These are phyloP conservation scores for Desmophyllum pertusum DNA, from an alignment of 92 coral and sea anemone genomes.

Conservation along the genomic window DNA sequence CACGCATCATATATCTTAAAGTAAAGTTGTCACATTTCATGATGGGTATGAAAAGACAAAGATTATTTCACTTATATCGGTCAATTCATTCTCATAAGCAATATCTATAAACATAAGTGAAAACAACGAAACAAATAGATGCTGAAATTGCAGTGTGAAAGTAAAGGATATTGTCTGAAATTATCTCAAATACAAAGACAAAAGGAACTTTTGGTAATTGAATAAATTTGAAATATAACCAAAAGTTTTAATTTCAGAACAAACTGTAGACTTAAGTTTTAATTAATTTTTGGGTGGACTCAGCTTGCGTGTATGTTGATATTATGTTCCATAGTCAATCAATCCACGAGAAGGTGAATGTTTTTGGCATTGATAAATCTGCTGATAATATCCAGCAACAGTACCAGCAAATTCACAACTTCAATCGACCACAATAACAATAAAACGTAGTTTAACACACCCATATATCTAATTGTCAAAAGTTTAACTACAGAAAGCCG, in stretches of 20 bases:
- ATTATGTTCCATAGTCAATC: background rate
- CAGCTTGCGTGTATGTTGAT: background rate
- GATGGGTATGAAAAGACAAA: background rate
- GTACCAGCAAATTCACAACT: background rate
- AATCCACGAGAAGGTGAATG: background rate
- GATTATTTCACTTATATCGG: background rate
- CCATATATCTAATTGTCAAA: background rate
- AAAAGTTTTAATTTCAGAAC: constrained; percentile 26
- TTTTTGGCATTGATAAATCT: background rate
- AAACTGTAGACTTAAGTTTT: constrained; percentile 7
- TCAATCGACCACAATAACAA: background rate
- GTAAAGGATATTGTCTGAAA: constrained; percentile 13
- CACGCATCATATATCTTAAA: background rate
- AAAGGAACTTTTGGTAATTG: background rate
- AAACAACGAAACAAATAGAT: background rate
- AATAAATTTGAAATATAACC: constrained; percentile 17
- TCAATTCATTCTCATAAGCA: background rate
- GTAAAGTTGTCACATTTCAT: background rate
- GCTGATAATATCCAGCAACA: background rate
- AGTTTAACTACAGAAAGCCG: background rate
- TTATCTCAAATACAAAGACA: background rate
- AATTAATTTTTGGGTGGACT: background rate
- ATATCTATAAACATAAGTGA: background rate
- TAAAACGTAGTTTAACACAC: background rate
- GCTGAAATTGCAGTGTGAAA: background rate